Conservation (phyloP, 2,113 vertebrate species). For the Dicaeum eximium region DNA sequence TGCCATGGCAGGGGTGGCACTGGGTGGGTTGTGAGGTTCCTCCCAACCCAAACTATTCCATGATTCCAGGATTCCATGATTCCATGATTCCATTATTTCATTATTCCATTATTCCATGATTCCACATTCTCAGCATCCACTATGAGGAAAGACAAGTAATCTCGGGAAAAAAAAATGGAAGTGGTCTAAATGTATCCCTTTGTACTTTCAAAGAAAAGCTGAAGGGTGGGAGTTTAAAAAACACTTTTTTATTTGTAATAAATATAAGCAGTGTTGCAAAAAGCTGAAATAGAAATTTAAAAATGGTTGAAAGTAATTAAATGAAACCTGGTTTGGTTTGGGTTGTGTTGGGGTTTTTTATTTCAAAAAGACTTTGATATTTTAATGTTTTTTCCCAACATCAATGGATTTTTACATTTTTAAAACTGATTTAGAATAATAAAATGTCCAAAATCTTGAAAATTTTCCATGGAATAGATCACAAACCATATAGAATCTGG, state of each 20-base stretch:
- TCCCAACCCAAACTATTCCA: neutral
- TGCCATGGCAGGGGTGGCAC: too few species aligned
- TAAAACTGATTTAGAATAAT: neutral
- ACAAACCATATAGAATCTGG: neutral
- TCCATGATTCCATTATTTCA: rapidly evolving
- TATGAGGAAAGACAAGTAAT: neutral
- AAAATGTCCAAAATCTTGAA: neutral
- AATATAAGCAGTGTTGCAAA: neutral
- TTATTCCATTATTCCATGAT: neutral
- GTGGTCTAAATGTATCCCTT: neutral
- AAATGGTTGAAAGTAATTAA: neutral
- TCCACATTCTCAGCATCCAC: neutral
- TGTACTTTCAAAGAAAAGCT: neutral
- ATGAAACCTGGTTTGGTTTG: neutral
- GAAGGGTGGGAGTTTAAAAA: neutral
- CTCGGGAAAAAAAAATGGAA: neutral
- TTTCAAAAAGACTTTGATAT: neutral
- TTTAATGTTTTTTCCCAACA: neutral
- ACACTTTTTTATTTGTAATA: neutral
- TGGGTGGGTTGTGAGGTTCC: too few species aligned
- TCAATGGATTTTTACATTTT: neutral
- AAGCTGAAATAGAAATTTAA: neutral
- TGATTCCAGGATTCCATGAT: neutral
- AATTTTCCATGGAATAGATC: neutral
- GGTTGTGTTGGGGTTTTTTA: neutral